Conservation (phyloP, 2,113 vertebrate species). For the Edolisoma coerulescens region DNA sequence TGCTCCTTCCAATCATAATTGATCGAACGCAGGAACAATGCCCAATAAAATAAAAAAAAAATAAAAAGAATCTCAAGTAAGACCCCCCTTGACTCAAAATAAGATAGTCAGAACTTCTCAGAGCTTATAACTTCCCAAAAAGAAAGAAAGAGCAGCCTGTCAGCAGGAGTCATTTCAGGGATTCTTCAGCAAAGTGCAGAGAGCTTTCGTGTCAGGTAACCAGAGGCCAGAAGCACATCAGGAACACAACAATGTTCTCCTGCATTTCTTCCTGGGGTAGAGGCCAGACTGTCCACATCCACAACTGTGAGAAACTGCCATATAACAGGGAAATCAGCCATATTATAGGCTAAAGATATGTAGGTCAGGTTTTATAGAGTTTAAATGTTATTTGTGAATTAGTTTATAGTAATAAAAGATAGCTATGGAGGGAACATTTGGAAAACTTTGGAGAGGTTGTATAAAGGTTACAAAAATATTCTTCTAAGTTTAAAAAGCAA, state of each 20-base stretch:
- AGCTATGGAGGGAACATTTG: conserved; percentile 25
- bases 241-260: neutral
- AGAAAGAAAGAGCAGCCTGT: neutral
- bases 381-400: conserved; percentile 50
- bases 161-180: neutral
- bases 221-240: neutral
- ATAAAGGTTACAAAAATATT: conserved; percentile 52
- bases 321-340: neutral
- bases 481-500: conserved; percentile 36
- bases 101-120: neutral
- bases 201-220: neutral
- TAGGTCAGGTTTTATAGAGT: conserved; percentile 37
- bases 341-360: neutral
- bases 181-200: neutral
- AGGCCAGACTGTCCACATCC: neutral
- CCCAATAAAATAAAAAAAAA: neutral
- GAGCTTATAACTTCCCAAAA: neutral
- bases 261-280: neutral
- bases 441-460: conserved; percentile 23
- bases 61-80: neutral
- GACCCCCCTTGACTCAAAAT: neutral
- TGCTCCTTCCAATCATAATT: neutral
- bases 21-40: neutral
- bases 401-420: conserved; percentile 54
- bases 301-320: conserved; percentile 1